Evolutionary conservation across 1,140 invertebrate genomes (phyloP).

Genomic region (Macrobrachium nipponense): DNA sequence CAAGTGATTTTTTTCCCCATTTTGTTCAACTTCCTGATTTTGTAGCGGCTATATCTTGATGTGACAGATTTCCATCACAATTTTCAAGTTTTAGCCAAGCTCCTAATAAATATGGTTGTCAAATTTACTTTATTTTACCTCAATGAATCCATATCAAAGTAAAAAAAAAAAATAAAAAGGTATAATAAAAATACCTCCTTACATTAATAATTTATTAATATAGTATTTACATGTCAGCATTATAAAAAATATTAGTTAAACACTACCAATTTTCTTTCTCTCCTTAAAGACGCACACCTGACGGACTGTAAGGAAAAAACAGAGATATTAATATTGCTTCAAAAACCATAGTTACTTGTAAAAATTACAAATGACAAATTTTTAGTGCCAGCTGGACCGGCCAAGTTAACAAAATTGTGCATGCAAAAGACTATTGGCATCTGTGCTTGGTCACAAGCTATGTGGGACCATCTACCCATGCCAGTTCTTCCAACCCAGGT

Average conservation of each 20-base stretch:
- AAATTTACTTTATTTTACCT: conserved; percentile 1
- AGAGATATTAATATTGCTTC: not conserved
- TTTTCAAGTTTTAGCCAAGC: conserved; percentile 8
- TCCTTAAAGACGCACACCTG: not conserved
- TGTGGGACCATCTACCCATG: no score
- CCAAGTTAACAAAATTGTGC: no score
- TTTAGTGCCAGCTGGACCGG: no score
- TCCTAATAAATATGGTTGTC: conserved; percentile 30
- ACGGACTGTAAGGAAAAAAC: not conserved
- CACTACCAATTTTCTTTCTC: not conserved
- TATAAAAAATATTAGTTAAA: not conserved
- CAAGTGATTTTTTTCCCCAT: not conserved
- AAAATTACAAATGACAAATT: no score
- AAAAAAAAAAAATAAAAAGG: no score
- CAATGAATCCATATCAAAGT: not conserved
- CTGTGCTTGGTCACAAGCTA: no score
- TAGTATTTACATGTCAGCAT: not conserved
- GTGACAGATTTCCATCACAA: conserved; percentile 12
- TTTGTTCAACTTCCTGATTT: conserved; percentile 12
- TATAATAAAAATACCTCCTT: not conserved
- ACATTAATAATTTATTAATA: not conserved
- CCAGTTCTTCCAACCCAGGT: no score
- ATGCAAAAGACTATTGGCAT: no score
- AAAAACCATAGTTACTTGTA: no score
- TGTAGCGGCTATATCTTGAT: conserved; percentile 12